These are phyloP conservation scores for Sphyrna mokarran DNA, from an alignment of 2,113 vertebrate genomes.

Conservation along the genomic window DNA sequence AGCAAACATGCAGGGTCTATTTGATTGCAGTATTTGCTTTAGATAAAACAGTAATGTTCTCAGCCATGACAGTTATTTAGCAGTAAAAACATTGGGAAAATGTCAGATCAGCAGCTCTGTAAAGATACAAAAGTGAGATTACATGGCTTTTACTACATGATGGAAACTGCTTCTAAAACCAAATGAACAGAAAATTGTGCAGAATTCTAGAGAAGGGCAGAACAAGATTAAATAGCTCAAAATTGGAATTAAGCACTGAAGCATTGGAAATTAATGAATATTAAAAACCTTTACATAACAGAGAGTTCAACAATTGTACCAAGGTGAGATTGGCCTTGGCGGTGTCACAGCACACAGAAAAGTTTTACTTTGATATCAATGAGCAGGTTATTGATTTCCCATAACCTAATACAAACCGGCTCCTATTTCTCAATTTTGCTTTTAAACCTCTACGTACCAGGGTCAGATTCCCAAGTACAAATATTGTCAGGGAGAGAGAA, in stretches of 20 bases:
- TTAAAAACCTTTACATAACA: neutral
- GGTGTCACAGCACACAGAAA: neutral
- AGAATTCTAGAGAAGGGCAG: neutral
- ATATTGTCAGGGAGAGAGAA: neutral
- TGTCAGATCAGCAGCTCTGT: neutral
- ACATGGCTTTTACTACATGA: neutral
- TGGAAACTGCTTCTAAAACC: neutral
- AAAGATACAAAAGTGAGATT: neutral
- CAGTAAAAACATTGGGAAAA: conserved; percentile 12
- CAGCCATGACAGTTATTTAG: neutral
- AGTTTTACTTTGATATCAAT: neutral
- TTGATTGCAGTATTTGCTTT: conserved; percentile 22
- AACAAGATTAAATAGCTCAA: neutral
- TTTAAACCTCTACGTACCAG: neutral
- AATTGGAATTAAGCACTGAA: neutral
- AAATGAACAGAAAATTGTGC: neutral
- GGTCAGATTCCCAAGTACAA: neutral
- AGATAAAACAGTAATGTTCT: conserved; percentile 14
- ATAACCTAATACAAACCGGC: neutral
- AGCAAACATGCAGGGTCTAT: neutral
- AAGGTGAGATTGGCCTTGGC: neutral
- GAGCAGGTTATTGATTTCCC: neutral
- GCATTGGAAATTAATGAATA: neutral
- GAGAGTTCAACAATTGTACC: neutral
- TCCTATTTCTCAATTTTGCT: neutral